Conservation (phyloP, 2,113 vertebrate species). For the cat (Felis catus) region F.catus_Fca126_mat1.0 CM031417.1:120002001-120002500, state of each 20-base stretch:
- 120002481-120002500: neutral
- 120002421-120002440: too few relatives aligned
- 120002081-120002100: neutral
- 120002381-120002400: too few relatives aligned
- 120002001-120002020: neutral
- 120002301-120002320: too few relatives aligned
- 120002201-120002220: conserved; percentile 40
- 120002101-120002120: neutral
- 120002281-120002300: too few relatives aligned
- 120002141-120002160: conserved; percentile 23
- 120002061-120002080: conserved; percentile 3
- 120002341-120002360: too few relatives aligned
- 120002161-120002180: neutral
- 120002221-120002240: neutral
- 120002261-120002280: too few relatives aligned
- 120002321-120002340: too few relatives aligned
- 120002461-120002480: neutral
- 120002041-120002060: neutral
- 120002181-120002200: neutral
- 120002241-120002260: neutral
- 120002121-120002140: neutral
- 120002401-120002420: too few relatives aligned
- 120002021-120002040: neutral
- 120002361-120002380: too few relatives aligned
- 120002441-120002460: too few relatives aligned